Base-by-base conservation (phyloP, 1,140 invertebrate species). In the Anastatus disparis region DNA sequence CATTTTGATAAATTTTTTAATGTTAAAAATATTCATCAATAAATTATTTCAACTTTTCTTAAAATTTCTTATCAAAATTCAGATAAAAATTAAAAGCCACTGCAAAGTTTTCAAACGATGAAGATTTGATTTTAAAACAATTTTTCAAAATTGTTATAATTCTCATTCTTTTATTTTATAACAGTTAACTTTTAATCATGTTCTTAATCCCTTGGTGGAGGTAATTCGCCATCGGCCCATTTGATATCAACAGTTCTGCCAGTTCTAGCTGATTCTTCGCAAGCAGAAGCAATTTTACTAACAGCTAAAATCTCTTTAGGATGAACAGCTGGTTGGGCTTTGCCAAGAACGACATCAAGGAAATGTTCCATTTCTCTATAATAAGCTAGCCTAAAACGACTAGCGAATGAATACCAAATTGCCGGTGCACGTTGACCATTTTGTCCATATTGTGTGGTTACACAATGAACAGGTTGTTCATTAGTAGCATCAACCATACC, bases 391-490 rank as follows among this genome's bases (percentile, higher is more conserved):
- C 80, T 80, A 76, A 89, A 92, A 29, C 91, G 85, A 12, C 89
- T 91, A 0, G 89, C 81, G 76, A 91, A 93, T 0, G 87, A 90
- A 72, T 87, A 91, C 81, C 82, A 90, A 62, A 91, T 91, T 0
- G 90, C 90, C 6, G 84, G 79, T 2, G 70, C 73, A 20, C 69
- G 84, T n/a, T 81, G 68, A 2, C 88, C 88, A 15, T 82, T 75
- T 0, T 85, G 75, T 2, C 79, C 85, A 0, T 83, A 76, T 20
- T 87, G 80, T 0, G 75, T 77, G 44, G 86, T 85, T 2, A 86
- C 77, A 9, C 86, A 84, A 40, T 85, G 84, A 24, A 86, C 82
- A 0, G 90, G 88, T 42, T 84, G 86, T 72, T 90, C 87, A 73
- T 91, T 90, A 40, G 87, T 85, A 7, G 86, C 87, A 22, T 83